Evolutionary conservation across 2,797 vertebrate species (phyloP).

Genomic region (Hyperoplus immaculatus): DNA sequence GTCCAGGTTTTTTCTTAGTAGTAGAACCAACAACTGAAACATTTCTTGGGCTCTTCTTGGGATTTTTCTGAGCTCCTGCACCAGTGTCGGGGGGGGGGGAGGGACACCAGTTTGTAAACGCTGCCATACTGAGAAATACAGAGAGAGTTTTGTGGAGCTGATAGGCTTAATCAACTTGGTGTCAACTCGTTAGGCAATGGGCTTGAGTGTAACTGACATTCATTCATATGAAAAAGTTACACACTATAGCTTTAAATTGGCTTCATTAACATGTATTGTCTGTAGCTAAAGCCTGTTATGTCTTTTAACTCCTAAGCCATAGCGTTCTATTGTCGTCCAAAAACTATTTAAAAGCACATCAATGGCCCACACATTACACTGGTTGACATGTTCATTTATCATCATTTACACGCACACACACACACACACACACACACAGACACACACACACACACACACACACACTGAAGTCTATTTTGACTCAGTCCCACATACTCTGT

Average conservation of each 20-base stretch:
- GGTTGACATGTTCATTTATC: neutral
- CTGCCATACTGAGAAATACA: too few species aligned
- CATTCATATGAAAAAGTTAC: neutral
- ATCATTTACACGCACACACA: neutral
- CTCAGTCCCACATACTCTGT: neutral
- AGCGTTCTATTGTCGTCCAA: neutral
- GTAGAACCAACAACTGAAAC: too few species aligned
- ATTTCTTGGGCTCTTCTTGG: too few species aligned
- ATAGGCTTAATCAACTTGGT: too few species aligned
- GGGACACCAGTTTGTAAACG: too few species aligned
- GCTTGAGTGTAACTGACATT: neutral
- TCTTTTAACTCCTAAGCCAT: neutral
- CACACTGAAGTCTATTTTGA: neutral
- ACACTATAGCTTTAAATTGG: neutral
- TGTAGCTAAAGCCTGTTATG: neutral
- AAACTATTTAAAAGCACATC: neutral
- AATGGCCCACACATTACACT: neutral
- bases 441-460: neutral
- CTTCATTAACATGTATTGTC: neutral
- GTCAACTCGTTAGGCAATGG: too few species aligned
- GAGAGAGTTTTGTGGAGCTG: too few species aligned
- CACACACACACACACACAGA: neutral
- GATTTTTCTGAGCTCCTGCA: too few species aligned
- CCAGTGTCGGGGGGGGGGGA: too few species aligned
- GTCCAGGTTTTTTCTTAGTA: too few species aligned